Evolutionary conservation across 23 tunicate species (phyloP), one percentile per base, ranked within the genome.

Genomic region (Ascidia mentula): DNA sequence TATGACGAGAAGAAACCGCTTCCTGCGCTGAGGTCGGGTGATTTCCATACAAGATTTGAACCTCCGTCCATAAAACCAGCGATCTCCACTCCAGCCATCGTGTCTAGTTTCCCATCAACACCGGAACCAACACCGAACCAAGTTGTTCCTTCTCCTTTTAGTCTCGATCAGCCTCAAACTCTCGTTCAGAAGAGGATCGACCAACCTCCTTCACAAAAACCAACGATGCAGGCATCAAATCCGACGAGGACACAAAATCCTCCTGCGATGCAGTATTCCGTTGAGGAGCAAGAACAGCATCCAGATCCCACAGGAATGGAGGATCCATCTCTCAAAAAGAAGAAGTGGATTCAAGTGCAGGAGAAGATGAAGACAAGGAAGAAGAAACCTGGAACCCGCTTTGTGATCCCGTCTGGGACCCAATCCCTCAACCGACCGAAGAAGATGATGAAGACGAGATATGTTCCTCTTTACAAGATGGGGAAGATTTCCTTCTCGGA

Each of bases 351-450:
- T 12, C 40, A 74, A 18, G 33, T 24, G 34, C 34, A 73, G 34
- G 60, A 65, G 73, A 73, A 73, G 26, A 80, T 20, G 28, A 24
- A 69, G 30, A 1, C 45, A 3, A 35, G 74, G 35, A 70, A 30
- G 13, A 70, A 36, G 32, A 9, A 9, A 2, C 35, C 35, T 33
- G n/a, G 74, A 32, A 34, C 78, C 32, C 72, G 78, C 53, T 77
- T 70, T 70, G 24, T 22, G 3, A 32, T 77, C 33, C 78, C 89
- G n/a, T 4, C 36, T 31, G 89, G 89, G 20, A 85, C 89, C 72
- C 89, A 85, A 38, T 77, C 82, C n/a, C 73, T 85, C 22, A 85
- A 77, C 72, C 77, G 89, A 33, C 82, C 82, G 1, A 60, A 32
- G 60, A 84, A 77, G 32, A 1, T 85, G 34, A 34, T 8, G 17